These are phyloP conservation scores for Bothrops jararaca DNA, from an alignment of 2,113 vertebrate species.

Conservation along the genomic window DNA sequence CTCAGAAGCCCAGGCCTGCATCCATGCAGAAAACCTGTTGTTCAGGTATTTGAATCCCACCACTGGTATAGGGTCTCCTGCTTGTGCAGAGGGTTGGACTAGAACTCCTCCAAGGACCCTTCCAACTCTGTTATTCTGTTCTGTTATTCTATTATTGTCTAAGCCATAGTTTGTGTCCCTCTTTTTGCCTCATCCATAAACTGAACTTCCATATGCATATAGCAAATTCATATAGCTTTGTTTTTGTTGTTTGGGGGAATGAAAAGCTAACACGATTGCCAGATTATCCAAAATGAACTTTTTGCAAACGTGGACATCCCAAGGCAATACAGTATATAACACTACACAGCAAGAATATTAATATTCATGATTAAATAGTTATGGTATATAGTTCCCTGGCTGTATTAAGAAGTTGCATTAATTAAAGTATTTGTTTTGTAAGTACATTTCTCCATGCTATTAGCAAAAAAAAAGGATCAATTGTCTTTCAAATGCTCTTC, in stretches of 20 bases:
- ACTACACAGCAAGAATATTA: neutral
- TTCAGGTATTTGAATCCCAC: no score
- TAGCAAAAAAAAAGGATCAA: neutral
- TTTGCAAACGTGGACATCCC: neutral
- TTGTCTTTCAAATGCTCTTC: neutral
- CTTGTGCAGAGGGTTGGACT: neutral
- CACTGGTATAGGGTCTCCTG: neutral
- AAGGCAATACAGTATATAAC: neutral
- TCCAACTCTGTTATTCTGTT: neutral
- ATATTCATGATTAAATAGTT: neutral
- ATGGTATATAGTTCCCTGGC: neutral
- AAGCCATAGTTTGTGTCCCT: neutral
- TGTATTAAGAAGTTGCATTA: neutral
- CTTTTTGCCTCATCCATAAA: neutral
- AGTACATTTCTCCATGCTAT: neutral
- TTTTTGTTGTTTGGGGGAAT: neutral
- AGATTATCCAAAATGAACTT: neutral
- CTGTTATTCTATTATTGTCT: neutral
- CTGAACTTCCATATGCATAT: neutral
- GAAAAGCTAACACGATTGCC: neutral
- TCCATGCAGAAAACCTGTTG: no score
- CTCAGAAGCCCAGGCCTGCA: no score
- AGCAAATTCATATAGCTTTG: neutral
- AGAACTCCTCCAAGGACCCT: neutral
- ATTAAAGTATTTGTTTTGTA: neutral